A percentile compares a stretch with the other conserved stretches of the same genome.
Conservation (phyloP, 2,888 invertebrate species). For the Caenorhabditis virilis region DNA sequence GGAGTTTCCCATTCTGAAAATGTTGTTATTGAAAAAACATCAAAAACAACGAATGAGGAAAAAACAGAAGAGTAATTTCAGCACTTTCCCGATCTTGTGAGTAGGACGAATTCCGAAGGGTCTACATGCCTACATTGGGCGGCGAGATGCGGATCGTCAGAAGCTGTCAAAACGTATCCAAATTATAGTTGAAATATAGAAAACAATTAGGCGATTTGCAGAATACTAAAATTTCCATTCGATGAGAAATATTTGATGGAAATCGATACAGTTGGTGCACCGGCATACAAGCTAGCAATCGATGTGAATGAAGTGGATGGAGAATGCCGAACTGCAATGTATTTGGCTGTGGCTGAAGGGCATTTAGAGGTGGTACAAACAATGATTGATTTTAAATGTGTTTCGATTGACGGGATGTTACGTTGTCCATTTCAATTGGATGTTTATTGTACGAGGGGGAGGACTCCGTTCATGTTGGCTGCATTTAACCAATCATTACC, state of each 20-base stretch:
- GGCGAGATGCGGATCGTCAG: conserved; percentile 55
- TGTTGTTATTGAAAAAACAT: no score
- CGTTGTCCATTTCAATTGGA: conserved; percentile 60
- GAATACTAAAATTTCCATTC: conserved; percentile 32
- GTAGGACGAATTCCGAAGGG: conserved; percentile 55
- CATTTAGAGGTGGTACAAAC: conserved; percentile 53
- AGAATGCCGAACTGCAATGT: conserved; percentile 80
- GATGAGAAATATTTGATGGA: conserved; percentile 70
- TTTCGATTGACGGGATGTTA: conserved; percentile 34
- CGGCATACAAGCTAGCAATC: conserved; percentile 76
- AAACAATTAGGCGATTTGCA: conserved; percentile 1
- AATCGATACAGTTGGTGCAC: conserved; percentile 68
- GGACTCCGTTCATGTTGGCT: conserved; percentile 66
- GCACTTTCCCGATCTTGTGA: conserved; percentile 49
- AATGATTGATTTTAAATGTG: conserved; percentile 48
- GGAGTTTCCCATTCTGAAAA: no score
- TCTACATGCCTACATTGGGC: conserved; percentile 63
- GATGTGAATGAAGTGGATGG: conserved; percentile 79
- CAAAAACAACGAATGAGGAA: no score
- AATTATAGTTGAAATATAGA: background rate
- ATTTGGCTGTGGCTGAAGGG: conserved; percentile 78
- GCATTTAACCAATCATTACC: conserved; percentile 48
- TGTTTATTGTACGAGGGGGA: conserved; percentile 60
- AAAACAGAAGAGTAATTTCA: no score
- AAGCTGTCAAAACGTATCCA: conserved; percentile 50